A percentile compares a stretch with the other conserved stretches of the same genome.
Conservation (phyloP, 1,140 invertebrate genomes). For the Odontomachus brunneus region DNA sequence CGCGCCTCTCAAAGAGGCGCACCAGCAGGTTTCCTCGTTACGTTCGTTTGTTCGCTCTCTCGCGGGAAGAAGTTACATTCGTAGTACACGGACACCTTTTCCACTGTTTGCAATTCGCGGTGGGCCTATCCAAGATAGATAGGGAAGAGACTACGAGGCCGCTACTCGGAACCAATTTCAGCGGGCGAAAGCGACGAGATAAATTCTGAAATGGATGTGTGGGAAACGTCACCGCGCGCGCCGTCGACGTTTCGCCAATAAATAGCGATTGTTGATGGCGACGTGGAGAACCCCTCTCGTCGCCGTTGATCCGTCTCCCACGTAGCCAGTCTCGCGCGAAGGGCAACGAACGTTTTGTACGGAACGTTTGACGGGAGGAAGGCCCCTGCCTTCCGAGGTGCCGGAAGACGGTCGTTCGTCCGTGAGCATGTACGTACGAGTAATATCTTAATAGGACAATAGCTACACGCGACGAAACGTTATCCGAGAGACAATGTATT, state of each 20-base stretch:
- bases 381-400: constrained; percentile 6
- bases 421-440: neutral
- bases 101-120: neutral
- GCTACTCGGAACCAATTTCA: constrained; percentile 60
- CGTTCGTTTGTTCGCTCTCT: constrained; percentile 38
- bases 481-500: constrained; percentile 56
- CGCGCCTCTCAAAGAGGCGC: constrained; percentile 24
- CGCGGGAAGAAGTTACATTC: constrained; percentile 34
- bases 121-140: constrained; percentile 47
- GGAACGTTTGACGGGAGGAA: constrained; percentile 56
- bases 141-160: neutral
- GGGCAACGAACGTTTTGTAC: constrained; percentile 62
- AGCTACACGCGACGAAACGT: constrained; percentile 50
- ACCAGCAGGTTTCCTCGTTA: constrained; percentile 34
- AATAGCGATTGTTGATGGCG: constrained; percentile 62
- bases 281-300: constrained; percentile 39
- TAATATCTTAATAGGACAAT: constrained; percentile 61
- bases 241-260: constrained; percentile 46
- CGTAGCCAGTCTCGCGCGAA: constrained; percentile 27
- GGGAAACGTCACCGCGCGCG: constrained; percentile 53
- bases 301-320: constrained; percentile 46
- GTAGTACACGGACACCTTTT: constrained; percentile 10
- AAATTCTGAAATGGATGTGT: constrained; percentile 59
- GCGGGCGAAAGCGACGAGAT: constrained; percentile 52
- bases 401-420: constrained; percentile 48